These are phyloP conservation scores for Bujurquina vittata DNA, from an alignment of 2,113 vertebrate genomes.

Conservation along the genomic window DNA sequence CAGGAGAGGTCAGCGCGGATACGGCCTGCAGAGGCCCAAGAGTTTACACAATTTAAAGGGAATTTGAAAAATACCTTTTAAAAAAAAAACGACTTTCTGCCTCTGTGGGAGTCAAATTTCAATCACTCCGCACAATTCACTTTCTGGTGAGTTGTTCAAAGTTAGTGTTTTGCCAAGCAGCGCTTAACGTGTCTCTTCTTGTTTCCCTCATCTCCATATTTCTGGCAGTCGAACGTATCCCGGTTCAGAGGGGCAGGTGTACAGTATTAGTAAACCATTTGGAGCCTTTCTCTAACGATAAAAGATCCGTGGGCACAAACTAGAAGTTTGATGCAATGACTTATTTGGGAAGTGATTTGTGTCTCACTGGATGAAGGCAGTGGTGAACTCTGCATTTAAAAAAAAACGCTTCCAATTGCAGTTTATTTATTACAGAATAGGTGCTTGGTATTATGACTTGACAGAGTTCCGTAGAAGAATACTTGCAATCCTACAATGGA, in stretches of 20 bases:
- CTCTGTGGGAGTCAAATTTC: not conserved
- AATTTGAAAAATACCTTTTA: not conserved
- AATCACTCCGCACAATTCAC: conserved; percentile 29
- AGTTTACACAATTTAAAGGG: not conserved
- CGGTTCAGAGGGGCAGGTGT: conserved; percentile 55
- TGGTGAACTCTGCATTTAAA: conserved; percentile 3
- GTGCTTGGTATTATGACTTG: conserved; percentile 28
- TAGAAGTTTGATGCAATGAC: conserved; percentile 37
- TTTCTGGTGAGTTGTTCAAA: conserved; percentile 34
- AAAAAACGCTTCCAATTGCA: conserved; percentile 9
- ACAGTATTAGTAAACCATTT: conserved; percentile 1
- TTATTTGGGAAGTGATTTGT: conserved; percentile 4
- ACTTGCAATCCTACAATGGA: conserved; percentile 35
- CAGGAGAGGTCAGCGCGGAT: conserved; percentile 10
- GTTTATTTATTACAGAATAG: not conserved
- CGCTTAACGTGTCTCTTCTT: conserved; percentile 66
- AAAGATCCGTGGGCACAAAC: not conserved
- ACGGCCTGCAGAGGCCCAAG: not conserved
- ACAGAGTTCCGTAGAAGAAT: conserved; percentile 26
- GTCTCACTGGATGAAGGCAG: conserved; percentile 19
- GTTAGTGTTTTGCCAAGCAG: conserved; percentile 41
- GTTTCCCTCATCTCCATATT: conserved; percentile 25
- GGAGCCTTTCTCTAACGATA: not conserved
- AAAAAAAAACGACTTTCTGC: not conserved
- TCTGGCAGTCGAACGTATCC: conserved; percentile 21